Base-by-base conservation (phyloP, 2,888 invertebrate species). In the Caenorhabditis sinica region DNA sequence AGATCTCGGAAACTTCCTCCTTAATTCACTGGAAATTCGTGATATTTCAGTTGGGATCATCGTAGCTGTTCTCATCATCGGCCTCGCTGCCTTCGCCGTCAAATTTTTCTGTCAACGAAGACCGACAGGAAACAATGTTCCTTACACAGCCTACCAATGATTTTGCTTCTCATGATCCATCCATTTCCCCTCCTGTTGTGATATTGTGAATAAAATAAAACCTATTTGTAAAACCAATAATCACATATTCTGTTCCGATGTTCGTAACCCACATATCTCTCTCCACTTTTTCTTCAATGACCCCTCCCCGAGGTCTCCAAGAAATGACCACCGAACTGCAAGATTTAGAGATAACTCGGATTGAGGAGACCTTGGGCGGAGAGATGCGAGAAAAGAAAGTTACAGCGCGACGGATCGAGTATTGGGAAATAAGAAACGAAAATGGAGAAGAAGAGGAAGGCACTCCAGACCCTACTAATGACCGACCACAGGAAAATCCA, bases 371-470 rank as follows among this genome's bases (percentile, higher is more conserved):
- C 30, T 1, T 13, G 11, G 82, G 63, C 65, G 28, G 13, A 61
- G 61, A 65, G 73, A 60, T 51, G 63, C 23, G n/a, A 53, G 49
- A 65, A 68, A 81, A 68, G 74, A 84, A 84, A 77, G 80, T 79
- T 80, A 80, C 75, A 80, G 83, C 75, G 80, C 80, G 80, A 80
- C 79, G 75, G 75, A 71, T 69, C 77, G 69, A 68, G 68, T 51
- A 66, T 51, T 33, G 30, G 40, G 63, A 13, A 43, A 25, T 17
- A 49, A 28, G 66, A 66, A 45, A 36, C n/a, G 61, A n/a, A 61
- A n/a, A 49, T 25, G 60, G 33, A 25, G 63, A 56, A 36, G 28
- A 33, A 20, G 25, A 40, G 5, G 33, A 58, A n/a, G n/a, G n/a
- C 63, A 61, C 61, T 40, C 40, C 4, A 15, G 28, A 49, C 56